Percentiles rank a stretch among this genome's conserved stretches.
Evolutionary conservation across 2,113 vertebrate species (phyloP).

Genomic region (Pongo pygmaeus): DNA sequence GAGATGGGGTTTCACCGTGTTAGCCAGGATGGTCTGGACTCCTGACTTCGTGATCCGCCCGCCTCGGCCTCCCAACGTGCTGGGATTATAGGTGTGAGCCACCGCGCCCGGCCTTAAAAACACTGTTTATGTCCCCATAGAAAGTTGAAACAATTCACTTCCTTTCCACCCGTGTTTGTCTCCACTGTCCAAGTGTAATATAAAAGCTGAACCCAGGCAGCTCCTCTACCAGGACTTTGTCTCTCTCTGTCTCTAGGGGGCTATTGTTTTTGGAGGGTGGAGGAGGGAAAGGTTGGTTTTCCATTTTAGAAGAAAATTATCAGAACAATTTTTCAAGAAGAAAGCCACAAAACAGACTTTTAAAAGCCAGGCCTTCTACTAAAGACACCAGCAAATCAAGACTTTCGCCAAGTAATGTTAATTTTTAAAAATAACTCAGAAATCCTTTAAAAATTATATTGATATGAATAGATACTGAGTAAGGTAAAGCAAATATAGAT

Average conservation of each 20-base stretch:
- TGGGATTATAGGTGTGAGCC: too few species aligned
- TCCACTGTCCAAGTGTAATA: not conserved
- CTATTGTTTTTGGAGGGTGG: not conserved
- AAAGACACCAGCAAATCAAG: not conserved
- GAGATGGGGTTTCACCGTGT: too few species aligned
- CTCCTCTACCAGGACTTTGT: not conserved
- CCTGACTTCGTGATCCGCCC: too few species aligned
- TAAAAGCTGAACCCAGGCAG: fast-evolving
- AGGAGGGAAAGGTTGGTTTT: not conserved
- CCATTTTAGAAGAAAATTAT: slow-evolving; percentile 36
- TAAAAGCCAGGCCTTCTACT: not conserved
- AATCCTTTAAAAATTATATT: not conserved
- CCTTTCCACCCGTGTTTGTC: not conserved
- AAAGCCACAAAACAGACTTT: not conserved
- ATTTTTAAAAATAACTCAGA: slow-evolving; percentile 7
- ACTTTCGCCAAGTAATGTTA: not conserved
- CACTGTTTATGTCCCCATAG: not conserved
- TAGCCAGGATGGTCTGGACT: too few species aligned
- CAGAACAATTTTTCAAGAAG: not conserved
- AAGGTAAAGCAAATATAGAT: not conserved
- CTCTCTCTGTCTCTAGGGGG: too few species aligned
- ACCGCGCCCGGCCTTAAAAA: not conserved
- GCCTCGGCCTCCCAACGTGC: too few species aligned
- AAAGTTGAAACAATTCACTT: not conserved
- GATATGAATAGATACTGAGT: not conserved